Evolutionary conservation across 2,113 vertebrate genomes (phyloP), one percentile per base, ranked within the genome.

Genomic region (Rutilus rutilus): DNA sequence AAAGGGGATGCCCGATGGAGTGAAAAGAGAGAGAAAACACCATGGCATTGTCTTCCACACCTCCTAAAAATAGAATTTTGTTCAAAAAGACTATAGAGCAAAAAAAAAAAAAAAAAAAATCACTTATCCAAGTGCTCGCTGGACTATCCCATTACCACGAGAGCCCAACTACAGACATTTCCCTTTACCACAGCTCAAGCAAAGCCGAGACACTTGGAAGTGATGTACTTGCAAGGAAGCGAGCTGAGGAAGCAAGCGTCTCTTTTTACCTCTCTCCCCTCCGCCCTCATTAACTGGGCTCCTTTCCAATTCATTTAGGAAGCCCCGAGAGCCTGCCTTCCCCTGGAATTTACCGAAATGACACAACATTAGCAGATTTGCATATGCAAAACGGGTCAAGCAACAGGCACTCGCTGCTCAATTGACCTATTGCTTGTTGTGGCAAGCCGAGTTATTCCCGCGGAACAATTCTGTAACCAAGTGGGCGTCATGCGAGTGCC

Each of bases 401-500:
- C 96, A 97, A 97, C 96, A 97, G 96, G 96, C 95, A 95, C 95
- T 93, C 94, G 17, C 94, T 93, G 94, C 94, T 95, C 94, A 94
- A 94, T 94, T 96, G 96, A 97, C 96, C 96, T 94, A 92, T 93
- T 94, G 95, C 95, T 95, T 97, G 96, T 95, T 96, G 96, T 94
- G 92, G 96, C 95, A 88, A 96, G 95, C 94, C 90, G 94, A 96
- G 94, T 94, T 95, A 96, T 96, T 97, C 95, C 96, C 95, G 90
- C 23, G 93, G 94, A 95, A 96, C 93, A 92, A 93, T 92, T 96
- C 95, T 94, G 95, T 95, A 96, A 97, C 95, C 96, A 96, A 97
- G 95, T 96, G 95, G 95, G 96, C 95, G 95, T 97, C 95, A 94
- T 95, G 95, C 92, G 94, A 96, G 95, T 95, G 95, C 97, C 97